These are phyloP conservation scores for Lepisosteus oculatus DNA, from an alignment of 2,113 vertebrate genomes.

Conservation along the genomic window DNA sequence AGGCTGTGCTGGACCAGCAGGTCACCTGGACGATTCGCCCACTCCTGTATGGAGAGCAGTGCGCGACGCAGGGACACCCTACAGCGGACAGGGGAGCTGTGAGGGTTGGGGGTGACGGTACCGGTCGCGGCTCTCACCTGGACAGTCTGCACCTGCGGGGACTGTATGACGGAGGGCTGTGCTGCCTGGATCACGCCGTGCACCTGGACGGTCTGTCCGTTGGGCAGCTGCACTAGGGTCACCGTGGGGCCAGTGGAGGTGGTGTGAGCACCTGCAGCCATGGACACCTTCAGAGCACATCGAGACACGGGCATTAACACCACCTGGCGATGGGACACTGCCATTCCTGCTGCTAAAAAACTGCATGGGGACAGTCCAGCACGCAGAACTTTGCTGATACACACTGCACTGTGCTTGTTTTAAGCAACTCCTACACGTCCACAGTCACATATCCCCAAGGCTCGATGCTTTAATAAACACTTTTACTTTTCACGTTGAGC, in stretches of 20 bases:
- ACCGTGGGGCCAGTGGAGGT: conserved; percentile 85
- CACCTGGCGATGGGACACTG: background rate
- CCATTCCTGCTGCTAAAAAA: too few species aligned
- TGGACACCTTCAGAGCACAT: conserved; percentile 73
- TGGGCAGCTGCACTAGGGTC: conserved; percentile 93
- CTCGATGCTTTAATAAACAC: too few species aligned
- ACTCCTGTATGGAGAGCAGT: too few species aligned
- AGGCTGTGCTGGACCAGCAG: too few species aligned
- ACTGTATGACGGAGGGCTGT: conserved; percentile 97
- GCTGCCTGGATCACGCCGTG: conserved; percentile 97
- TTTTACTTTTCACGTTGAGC: too few species aligned
- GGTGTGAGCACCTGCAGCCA: conserved; percentile 82
- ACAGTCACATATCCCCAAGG: too few species aligned
- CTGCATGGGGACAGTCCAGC: too few species aligned
- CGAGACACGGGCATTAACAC: background rate
- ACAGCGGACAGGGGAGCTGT: background rate
- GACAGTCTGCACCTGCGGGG: conserved; percentile 93
- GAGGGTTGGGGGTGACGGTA: background rate
- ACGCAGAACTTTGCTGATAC: too few species aligned
- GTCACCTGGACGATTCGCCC: too few species aligned
- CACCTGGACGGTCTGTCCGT: conserved; percentile 96
- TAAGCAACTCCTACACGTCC: too few species aligned
- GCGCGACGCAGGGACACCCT: background rate
- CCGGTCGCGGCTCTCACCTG: conserved; percentile 71
- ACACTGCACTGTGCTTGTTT: too few species aligned